phyloP scores from a whole-genome alignment of 2,113 vertebrate genomes.

The Globicephala melas region DNA sequence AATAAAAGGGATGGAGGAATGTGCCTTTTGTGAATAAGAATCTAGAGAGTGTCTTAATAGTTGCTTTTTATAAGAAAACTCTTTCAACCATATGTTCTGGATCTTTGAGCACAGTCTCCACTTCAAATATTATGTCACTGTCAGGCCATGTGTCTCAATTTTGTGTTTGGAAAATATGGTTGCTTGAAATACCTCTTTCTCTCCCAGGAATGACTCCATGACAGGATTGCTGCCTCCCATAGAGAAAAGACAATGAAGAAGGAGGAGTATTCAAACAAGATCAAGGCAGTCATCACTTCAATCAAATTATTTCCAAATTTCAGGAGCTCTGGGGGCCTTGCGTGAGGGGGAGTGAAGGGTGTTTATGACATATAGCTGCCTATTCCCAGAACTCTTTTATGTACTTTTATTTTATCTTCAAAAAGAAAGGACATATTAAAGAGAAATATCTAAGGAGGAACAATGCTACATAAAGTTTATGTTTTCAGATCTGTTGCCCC shows the following conservation, averaged over 20 bases:
- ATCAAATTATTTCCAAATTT: constrained; percentile 70
- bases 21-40: constrained; percentile 28
- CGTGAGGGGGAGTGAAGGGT: constrained; percentile 40
- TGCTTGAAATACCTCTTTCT: constrained; percentile 63
- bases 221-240: constrained; percentile 32
- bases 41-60: constrained; percentile 51
- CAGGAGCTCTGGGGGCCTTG: neutral
- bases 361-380: constrained; percentile 65
- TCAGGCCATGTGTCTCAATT: constrained; percentile 73
- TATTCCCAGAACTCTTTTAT: constrained; percentile 71
- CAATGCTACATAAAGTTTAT: constrained; percentile 72
- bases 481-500: constrained; percentile 70
- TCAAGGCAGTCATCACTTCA: constrained; percentile 62
- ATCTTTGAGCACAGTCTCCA: constrained; percentile 57
- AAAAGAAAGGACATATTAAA: constrained; percentile 73
- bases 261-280: constrained; percentile 56
- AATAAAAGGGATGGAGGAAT: constrained; percentile 38
- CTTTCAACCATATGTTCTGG: constrained; percentile 71
- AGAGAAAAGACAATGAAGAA: constrained; percentile 47
- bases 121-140: constrained; percentile 72
- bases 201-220: constrained; percentile 41
- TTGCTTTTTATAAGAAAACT: constrained; percentile 62
- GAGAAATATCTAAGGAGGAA: constrained; percentile 64
- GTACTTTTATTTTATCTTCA: constrained; percentile 72
- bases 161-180: constrained; percentile 67